Evolutionary conservation across 1,140 invertebrate genomes (phyloP).

Genomic region (Lepeophtheirus salmonis): DNA sequence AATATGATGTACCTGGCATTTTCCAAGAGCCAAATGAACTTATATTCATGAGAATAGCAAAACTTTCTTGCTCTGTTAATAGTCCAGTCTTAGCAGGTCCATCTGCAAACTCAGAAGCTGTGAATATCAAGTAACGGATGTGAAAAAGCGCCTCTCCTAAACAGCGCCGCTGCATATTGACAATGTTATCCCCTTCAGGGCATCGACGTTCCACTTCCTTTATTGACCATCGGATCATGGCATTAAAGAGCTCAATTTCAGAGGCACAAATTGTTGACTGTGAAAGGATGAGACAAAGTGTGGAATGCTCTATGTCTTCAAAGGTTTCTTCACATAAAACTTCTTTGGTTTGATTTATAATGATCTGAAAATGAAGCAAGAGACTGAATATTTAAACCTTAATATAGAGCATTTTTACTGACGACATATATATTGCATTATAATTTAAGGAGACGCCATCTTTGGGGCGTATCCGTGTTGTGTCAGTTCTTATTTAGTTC

Average conservation of each 20-base stretch:
- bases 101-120: conserved; percentile 53
- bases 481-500: no score
- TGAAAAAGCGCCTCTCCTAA: conserved; percentile 21
- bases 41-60: conserved; percentile 59
- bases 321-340: conserved; percentile 50
- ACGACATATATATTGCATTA: no score
- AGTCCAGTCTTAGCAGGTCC: conserved; percentile 48
- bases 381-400: no score
- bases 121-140: conserved; percentile 39
- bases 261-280: neutral
- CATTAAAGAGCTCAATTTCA: conserved; percentile 45
- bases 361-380: conserved; percentile 16
- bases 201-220: conserved; percentile 26
- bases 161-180: conserved; percentile 26
- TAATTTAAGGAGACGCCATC: no score
- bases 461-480: no score
- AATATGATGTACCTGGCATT: no score
- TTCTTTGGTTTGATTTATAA: conserved; percentile 38
- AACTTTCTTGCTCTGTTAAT: conserved; percentile 48
- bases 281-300: conserved; percentile 44
- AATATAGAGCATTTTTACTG: no score
- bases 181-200: conserved; percentile 20
- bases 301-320: conserved; percentile 48
- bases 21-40: conserved; percentile 38
- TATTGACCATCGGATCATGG: conserved; percentile 42